Evolutionary conservation across 2,888 invertebrate species (phyloP).

Genomic region (Rosalia funebris): DNA sequence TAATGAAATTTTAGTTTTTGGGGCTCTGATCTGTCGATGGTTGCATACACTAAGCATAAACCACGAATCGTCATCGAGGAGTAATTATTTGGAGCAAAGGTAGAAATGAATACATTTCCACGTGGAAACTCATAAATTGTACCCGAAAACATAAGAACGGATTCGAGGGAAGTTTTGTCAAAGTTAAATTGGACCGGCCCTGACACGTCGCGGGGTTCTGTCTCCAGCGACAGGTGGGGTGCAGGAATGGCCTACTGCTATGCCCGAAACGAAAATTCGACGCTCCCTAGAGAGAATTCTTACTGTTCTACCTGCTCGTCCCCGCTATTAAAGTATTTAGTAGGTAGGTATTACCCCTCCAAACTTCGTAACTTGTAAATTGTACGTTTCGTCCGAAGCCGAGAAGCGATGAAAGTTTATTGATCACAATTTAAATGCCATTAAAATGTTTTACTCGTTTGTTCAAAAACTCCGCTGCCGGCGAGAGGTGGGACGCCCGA

Average conservation of each 20-base stretch:
- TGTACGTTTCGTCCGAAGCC: not conserved
- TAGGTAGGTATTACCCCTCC: not conserved
- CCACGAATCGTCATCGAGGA: too few relatives aligned
- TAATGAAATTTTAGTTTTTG: too few relatives aligned
- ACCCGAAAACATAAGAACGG: too few relatives aligned
- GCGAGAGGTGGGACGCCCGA: too few relatives aligned
- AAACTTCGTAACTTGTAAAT: not conserved
- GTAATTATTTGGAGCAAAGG: too few relatives aligned
- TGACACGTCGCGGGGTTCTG: not conserved
- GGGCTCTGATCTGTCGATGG: too few relatives aligned
- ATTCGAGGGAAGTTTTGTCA: too few relatives aligned
- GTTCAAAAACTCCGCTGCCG: not conserved
- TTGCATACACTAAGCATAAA: too few relatives aligned
- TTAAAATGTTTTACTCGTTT: not conserved
- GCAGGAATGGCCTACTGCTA: not conserved
- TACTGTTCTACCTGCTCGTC: not conserved
- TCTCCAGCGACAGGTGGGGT: not conserved
- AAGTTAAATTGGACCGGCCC: not conserved
- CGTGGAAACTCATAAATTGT: too few relatives aligned
- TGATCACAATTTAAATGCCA: not conserved
- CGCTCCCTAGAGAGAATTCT: too few relatives aligned
- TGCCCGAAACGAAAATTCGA: not conserved
- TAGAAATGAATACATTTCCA: too few relatives aligned
- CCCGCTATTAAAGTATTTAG: not conserved
- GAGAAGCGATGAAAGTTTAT: not conserved